Evolutionary conservation across 2,888 invertebrate genomes (phyloP).

Genomic region (Axea sp.): DNA sequence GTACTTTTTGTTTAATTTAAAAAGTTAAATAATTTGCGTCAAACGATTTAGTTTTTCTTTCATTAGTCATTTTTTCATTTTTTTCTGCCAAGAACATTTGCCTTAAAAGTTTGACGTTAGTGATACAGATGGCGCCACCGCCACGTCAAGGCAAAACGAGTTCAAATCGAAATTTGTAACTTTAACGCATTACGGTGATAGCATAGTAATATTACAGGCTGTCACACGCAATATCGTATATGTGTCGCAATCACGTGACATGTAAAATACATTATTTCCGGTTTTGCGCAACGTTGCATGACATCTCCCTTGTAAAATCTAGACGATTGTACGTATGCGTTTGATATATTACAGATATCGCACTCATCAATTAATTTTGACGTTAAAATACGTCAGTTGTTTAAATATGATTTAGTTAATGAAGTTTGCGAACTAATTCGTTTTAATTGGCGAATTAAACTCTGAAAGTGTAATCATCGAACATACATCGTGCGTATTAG

Average conservation of each 20-base stretch:
- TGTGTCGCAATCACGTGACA: slow-evolving; percentile 54
- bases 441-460: slow-evolving; percentile 16
- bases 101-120: no score
- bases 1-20: no score
- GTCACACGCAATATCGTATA: slow-evolving; percentile 48
- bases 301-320: slow-evolving; percentile 53
- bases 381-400: slow-evolving; percentile 51
- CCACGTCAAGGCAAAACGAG: no score
- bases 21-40: no score
- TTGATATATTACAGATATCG: slow-evolving; percentile 48
- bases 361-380: slow-evolving; percentile 50
- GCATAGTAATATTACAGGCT: slow-evolving; percentile 33
- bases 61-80: no score
- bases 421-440: slow-evolving; percentile 20
- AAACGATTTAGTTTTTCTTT: no score
- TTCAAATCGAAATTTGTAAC: no score
- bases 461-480: no score
- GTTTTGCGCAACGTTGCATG: slow-evolving; percentile 41
- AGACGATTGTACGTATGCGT: slow-evolving; percentile 19
- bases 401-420: slow-evolving; percentile 40
- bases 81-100: no score
- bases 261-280: slow-evolving; percentile 59
- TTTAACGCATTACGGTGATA: no score
- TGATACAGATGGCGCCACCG: no score
- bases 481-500: no score